These are phyloP conservation scores for Phataginus tricuspis DNA, from an alignment of 2,797 vertebrate species.

Conservation along the genomic window DNA sequence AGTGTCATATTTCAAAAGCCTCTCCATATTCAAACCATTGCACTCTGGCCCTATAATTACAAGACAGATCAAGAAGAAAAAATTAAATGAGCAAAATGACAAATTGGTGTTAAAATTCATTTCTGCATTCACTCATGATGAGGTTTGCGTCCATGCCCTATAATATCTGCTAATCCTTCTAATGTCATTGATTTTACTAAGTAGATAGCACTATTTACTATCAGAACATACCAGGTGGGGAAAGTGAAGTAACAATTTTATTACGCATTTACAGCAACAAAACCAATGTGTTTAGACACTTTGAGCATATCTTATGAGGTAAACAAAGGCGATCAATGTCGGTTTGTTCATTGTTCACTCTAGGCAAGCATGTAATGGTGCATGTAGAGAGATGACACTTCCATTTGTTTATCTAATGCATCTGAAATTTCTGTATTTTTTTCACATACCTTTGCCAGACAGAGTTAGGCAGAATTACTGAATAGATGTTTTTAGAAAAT, in stretches of 20 bases:
- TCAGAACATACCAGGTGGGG: slow-evolving; percentile 14
- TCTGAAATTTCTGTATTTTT: slow-evolving; percentile 51
- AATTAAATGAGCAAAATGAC: background rate
- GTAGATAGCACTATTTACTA: background rate
- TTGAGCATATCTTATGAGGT: slow-evolving; percentile 58
- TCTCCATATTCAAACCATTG: slow-evolving; percentile 54
- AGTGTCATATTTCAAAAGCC: slow-evolving; percentile 43
- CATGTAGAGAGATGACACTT: slow-evolving; percentile 9
- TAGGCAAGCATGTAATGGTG: slow-evolving; percentile 63
- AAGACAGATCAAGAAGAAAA: slow-evolving; percentile 41
- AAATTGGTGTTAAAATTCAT: slow-evolving; percentile 55
- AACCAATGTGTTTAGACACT: slow-evolving; percentile 50
- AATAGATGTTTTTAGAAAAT: background rate
- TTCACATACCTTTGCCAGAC: background rate
- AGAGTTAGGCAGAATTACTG: slow-evolving; percentile 24
- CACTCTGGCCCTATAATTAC: slow-evolving; percentile 3
- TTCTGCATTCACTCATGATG: background rate
- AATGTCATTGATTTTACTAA: slow-evolving; percentile 52
- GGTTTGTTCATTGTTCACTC: slow-evolving; percentile 56
- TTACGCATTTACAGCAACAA: slow-evolving; percentile 67
- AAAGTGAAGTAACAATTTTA: slow-evolving; percentile 67
- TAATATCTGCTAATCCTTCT: slow-evolving; percentile 4
- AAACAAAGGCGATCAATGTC: slow-evolving; percentile 66
- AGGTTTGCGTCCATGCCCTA: slow-evolving; percentile 32
- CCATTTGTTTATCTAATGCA: slow-evolving; percentile 75